Evolutionary conservation across 2,888 invertebrate species (phyloP).

Genomic region (Ectemnius lituratus): DNA sequence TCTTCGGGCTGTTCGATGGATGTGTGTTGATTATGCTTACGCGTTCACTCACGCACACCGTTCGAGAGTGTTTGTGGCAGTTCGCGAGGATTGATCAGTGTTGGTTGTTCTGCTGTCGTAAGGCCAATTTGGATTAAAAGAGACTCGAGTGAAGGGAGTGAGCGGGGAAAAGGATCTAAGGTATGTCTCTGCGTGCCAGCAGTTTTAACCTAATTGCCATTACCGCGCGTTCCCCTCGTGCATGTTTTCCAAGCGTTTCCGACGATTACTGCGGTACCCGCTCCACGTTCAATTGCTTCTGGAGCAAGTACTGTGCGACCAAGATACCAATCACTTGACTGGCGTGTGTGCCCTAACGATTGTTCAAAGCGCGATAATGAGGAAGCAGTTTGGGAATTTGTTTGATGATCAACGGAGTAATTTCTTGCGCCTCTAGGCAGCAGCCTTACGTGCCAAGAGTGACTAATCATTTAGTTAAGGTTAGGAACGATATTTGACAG

Average conservation of each 20-base stretch:
- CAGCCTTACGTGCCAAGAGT: neutral
- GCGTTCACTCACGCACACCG: conserved; percentile 9
- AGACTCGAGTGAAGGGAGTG: conserved; percentile 18
- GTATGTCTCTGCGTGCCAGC: conserved; percentile 27
- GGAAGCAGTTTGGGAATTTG: conserved; percentile 8
- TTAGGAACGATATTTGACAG: neutral
- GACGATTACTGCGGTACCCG: conserved; percentile 11
- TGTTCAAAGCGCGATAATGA: conserved; percentile 13
- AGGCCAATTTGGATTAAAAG: conserved; percentile 60
- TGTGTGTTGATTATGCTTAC: conserved; percentile 40
- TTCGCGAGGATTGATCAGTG: conserved; percentile 50
- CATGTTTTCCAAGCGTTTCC: conserved; percentile 14
- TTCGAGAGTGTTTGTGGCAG: conserved; percentile 50
- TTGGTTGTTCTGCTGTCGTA: conserved; percentile 37
- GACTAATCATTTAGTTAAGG: neutral
- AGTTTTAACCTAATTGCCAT: conserved; percentile 19
- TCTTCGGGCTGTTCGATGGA: conserved; percentile 37
- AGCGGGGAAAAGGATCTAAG: conserved; percentile 12
- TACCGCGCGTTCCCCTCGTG: neutral
- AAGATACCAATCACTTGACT: neutral
- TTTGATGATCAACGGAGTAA: conserved; percentile 7
- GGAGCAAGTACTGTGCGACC: conserved; percentile 10
- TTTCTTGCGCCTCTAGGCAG: neutral
- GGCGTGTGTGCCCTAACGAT: conserved; percentile 6
- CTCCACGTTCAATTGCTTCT: conserved; percentile 16